phyloP scores from a whole-genome alignment of 2,797 vertebrate genomes.

The Spea hammondii region DNA sequence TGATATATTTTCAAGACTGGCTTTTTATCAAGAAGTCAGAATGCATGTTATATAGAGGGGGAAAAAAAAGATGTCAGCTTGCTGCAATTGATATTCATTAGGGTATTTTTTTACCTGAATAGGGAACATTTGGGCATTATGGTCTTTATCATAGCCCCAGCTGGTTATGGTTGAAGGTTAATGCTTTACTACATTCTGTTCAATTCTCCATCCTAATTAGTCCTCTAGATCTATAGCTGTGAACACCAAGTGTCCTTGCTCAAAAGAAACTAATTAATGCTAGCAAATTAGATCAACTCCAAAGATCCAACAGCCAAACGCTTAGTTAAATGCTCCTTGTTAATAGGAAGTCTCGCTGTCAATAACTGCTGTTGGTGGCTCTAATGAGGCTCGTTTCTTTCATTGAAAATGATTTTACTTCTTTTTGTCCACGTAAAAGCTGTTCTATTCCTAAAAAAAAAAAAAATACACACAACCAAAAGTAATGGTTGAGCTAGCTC shows the following conservation, averaged over 20 bases:
- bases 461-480: constrained; percentile 57
- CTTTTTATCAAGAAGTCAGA: constrained; percentile 2
- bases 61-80: constrained; percentile 63
- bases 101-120: constrained; percentile 73
- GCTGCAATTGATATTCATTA: constrained; percentile 80
- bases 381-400: constrained; percentile 85
- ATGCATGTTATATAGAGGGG: neutral
- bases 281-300: constrained; percentile 94
- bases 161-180: constrained; percentile 82
- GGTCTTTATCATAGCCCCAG: constrained; percentile 79
- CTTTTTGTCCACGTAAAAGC: constrained; percentile 76
- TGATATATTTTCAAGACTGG: too few species aligned
- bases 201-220: constrained; percentile 81
- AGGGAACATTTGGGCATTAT: constrained; percentile 77
- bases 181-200: constrained; percentile 80
- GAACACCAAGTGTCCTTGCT: constrained; percentile 81
- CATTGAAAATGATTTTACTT: constrained; percentile 93
- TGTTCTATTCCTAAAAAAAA: constrained; percentile 64
- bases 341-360: constrained; percentile 80
- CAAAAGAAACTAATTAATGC: constrained; percentile 91
- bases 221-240: constrained; percentile 79
- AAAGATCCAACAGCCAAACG: constrained; percentile 83
- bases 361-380: constrained; percentile 78
- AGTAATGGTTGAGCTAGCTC: constrained; percentile 62
- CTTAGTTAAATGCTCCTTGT: constrained; percentile 83